Conservation (phyloP, 2,888 invertebrate genomes). For the Sarcophaga caerulescens region DNA sequence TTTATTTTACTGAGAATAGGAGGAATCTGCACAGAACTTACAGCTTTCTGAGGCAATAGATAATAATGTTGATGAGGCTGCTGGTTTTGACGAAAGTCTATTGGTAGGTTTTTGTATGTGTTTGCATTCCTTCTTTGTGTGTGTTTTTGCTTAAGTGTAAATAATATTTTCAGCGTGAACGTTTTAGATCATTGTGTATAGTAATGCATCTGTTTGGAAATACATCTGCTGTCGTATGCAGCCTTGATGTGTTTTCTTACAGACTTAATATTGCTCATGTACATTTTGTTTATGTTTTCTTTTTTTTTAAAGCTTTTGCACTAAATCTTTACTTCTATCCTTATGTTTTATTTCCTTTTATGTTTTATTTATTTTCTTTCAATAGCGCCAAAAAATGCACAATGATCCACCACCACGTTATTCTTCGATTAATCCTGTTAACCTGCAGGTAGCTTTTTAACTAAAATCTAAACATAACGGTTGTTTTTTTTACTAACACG, state of each 20-base stretch:
- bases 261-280: background rate
- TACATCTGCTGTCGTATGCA: too few species aligned
- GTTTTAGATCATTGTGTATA: slow-evolving; percentile 42
- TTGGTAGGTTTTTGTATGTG: slow-evolving; percentile 83
- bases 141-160: slow-evolving; percentile 38
- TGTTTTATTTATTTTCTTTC: slow-evolving; percentile 69
- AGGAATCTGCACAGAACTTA: slow-evolving; percentile 36
- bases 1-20: slow-evolving; percentile 72
- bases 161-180: slow-evolving; percentile 1
- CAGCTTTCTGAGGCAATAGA: slow-evolving; percentile 83
- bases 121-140: background rate
- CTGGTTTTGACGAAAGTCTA: slow-evolving; percentile 87
- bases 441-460: slow-evolving; percentile 79
- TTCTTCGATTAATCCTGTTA: slow-evolving; percentile 80
- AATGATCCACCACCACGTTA: slow-evolving; percentile 81
- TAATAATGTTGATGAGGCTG: slow-evolving; percentile 87
- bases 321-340: slow-evolving; percentile 56
- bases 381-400: slow-evolving; percentile 75
- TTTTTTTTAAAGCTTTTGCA: slow-evolving; percentile 8
- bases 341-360: slow-evolving; percentile 53
- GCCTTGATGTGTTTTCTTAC: too few species aligned
- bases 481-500: background rate
- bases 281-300: background rate
- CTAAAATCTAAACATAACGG: background rate
- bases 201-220: background rate